phyloP scores from a whole-genome alignment of 1,140 invertebrate species.

The Penaeus chinensis region DNA sequence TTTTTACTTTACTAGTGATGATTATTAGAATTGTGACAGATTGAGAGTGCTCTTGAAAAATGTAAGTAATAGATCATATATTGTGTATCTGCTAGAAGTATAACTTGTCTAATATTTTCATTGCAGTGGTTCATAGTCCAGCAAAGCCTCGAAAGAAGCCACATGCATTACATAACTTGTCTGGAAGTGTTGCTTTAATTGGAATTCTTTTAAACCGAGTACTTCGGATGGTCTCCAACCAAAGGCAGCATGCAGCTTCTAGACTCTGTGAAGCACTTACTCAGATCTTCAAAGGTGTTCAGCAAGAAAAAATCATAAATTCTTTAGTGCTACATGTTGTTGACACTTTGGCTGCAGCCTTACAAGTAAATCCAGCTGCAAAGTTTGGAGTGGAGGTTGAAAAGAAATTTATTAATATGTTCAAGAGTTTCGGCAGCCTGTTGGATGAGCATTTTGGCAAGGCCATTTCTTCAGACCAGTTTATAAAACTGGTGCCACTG shows the following conservation, averaged over 20 bases:
- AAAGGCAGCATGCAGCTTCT: conserved; percentile 27
- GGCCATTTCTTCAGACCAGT: conserved; percentile 23
- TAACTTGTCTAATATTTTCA: not conserved
- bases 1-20: not conserved
- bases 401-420: conserved; percentile 33
- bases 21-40: too few species aligned
- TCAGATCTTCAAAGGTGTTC: conserved; percentile 33
- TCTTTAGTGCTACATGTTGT: conserved; percentile 16
- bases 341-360: not conserved
- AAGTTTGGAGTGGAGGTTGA: conserved; percentile 41
- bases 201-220: conserved; percentile 23
- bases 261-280: conserved; percentile 31
- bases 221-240: conserved; percentile 31
- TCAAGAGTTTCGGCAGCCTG: conserved; percentile 28
- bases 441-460: conserved; percentile 26
- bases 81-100: too few species aligned
- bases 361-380: conserved; percentile 51
- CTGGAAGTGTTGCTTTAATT: conserved; percentile 32
- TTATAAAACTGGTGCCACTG: conserved; percentile 32
- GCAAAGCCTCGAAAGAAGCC: conserved; percentile 49
- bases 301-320: conserved; percentile 13
- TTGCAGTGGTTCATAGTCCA: conserved; percentile 52
- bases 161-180: conserved; percentile 50
- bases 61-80: too few species aligned
- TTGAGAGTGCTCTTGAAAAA: too few species aligned